Evolutionary conservation across 1,140 invertebrate genomes (phyloP).

Genomic region (Callitettix versicolor): DNA sequence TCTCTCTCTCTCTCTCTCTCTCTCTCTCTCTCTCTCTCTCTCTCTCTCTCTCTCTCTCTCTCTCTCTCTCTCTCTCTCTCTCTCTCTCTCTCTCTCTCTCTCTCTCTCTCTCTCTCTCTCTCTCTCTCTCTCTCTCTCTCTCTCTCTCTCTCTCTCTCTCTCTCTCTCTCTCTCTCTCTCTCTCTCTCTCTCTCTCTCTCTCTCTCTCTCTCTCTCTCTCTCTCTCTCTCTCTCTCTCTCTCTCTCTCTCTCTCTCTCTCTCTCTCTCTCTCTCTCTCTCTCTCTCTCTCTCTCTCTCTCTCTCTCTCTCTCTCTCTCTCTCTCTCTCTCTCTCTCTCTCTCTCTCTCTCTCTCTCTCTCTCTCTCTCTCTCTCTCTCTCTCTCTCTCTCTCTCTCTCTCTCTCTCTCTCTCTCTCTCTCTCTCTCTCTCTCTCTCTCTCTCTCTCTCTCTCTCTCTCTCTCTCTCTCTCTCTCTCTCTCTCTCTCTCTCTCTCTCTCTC

Average conservation of each 20-base stretch:
- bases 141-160: slow-evolving; percentile 13
- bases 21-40: no score
- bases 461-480: no score
- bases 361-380: not conserved
- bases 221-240: slow-evolving; percentile 10
- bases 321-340: no score
- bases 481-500: no score
- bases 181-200: slow-evolving; percentile 13
- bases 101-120: slow-evolving; percentile 11
- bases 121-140: slow-evolving; percentile 11
- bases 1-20: no score
- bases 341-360: not conserved
- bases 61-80: slow-evolving; percentile 12
- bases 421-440: no score
- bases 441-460: no score
- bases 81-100: slow-evolving; percentile 13
- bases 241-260: slow-evolving; percentile 3
- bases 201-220: slow-evolving; percentile 12
- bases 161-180: slow-evolving; percentile 14
- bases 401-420: not conserved
- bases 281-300: no score
- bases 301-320: no score
- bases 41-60: no score
- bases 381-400: not conserved
- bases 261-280: not conserved